These are phyloP conservation scores for Iphiclides podalirius DNA, from an alignment of 2,888 invertebrate species.

Conservation along the genomic window DNA sequence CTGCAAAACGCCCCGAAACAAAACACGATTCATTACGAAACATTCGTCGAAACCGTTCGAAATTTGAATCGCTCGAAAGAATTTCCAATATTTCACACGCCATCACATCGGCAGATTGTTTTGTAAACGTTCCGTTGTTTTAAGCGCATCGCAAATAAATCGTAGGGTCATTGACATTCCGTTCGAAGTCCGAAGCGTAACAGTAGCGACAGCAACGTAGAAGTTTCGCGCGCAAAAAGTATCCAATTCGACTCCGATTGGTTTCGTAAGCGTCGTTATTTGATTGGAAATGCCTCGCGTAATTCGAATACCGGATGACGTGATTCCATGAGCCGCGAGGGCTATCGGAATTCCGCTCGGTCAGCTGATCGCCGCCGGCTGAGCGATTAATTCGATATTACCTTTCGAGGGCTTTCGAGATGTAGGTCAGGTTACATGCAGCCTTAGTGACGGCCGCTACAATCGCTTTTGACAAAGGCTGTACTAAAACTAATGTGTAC, in stretches of 20 bases:
- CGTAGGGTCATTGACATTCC: background rate
- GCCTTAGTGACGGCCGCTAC: background rate
- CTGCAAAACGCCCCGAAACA: background rate
- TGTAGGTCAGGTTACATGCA: conserved; percentile 15
- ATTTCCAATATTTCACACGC: background rate
- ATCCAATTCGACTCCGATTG: background rate
- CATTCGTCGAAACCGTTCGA: background rate
- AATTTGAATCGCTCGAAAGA: background rate
- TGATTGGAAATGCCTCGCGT: background rate
- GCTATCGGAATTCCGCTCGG: conserved; percentile 10
- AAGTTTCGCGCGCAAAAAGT: too few species aligned
- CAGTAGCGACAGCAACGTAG: too few species aligned
- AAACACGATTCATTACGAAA: too few species aligned
- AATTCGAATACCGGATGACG: background rate
- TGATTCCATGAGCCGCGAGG: background rate
- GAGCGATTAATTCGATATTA: conserved; percentile 6
- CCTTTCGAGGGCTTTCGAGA: conserved; percentile 10
- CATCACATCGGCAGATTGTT: too few species aligned
- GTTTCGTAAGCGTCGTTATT: background rate
- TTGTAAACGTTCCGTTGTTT: too few species aligned
- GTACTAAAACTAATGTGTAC: background rate
- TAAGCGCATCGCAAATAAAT: background rate
- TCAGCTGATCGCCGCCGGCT: background rate
- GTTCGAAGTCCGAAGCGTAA: background rate
- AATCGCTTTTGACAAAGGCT: background rate